Evolutionary conservation across 2,888 invertebrate genomes (phyloP).

Genomic region (Limnephilus auricula): DNA sequence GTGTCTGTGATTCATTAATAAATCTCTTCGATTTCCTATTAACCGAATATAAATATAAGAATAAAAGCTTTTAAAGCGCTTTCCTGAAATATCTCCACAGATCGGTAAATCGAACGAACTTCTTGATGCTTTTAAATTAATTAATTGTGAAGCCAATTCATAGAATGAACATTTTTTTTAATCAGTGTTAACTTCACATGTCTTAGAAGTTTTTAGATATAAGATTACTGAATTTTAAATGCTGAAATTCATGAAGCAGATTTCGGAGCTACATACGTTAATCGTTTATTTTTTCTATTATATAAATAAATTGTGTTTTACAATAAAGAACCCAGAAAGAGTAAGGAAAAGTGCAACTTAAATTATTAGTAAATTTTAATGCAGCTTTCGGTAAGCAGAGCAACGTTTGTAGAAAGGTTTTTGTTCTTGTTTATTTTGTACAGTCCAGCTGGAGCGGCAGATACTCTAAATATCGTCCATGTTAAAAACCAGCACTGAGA

Average conservation of each 20-base stretch:
- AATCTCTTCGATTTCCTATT: conserved; percentile 15
- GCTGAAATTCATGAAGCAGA: neutral
- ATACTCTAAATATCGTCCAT: too few species aligned
- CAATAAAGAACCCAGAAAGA: too few species aligned
- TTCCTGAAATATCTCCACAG: neutral
- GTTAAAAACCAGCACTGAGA: too few species aligned
- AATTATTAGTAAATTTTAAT: too few species aligned
- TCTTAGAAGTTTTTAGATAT: neutral
- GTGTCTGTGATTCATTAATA: conserved; percentile 19
- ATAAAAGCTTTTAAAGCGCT: conserved; percentile 3
- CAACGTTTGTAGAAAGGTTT: too few species aligned
- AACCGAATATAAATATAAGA: conserved; percentile 18
- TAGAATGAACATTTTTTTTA: neutral
- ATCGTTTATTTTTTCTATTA: neutral
- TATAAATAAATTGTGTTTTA: too few species aligned
- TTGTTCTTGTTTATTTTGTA: too few species aligned
- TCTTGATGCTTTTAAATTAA: conserved; percentile 8
- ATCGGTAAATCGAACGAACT: neutral
- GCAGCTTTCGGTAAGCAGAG: too few species aligned
- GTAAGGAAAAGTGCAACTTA: neutral
- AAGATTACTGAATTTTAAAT: neutral
- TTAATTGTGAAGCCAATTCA: neutral
- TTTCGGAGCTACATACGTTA: neutral
- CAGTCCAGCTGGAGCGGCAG: too few species aligned
- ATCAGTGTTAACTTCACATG: neutral